phyloP scores from a whole-genome alignment of 2,888 invertebrate species.

The Agrochola lota region DNA sequence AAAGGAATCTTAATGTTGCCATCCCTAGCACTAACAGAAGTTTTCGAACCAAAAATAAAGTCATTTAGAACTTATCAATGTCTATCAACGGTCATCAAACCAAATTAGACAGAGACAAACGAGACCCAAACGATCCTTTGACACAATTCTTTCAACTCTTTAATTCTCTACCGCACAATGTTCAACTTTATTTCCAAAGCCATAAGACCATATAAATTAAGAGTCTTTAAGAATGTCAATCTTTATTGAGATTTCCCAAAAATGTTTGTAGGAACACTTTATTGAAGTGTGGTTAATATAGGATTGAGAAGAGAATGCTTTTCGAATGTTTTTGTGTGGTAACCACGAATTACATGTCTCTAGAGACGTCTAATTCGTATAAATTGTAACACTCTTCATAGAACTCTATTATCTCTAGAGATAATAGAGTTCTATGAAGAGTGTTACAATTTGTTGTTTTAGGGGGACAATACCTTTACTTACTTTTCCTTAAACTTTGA shows the following conservation, averaged over 20 bases:
- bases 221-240: conserved; percentile 56
- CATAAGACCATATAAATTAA: conserved; percentile 24
- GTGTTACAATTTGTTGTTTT: not conserved
- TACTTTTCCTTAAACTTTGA: not conserved
- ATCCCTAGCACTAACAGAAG: conserved; percentile 57
- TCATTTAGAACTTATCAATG: conserved; percentile 71
- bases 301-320: conserved; percentile 55
- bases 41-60: conserved; percentile 71
- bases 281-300: conserved; percentile 61
- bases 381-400: too few species aligned
- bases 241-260: conserved; percentile 56
- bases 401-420: not conserved
- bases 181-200: conserved; percentile 23
- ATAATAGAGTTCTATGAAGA: not conserved
- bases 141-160: conserved; percentile 72
- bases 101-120: conserved; percentile 75
- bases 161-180: conserved; percentile 31
- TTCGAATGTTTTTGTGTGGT: conserved; percentile 36
- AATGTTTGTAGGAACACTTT: conserved; percentile 47
- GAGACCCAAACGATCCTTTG: conserved; percentile 70
- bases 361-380: not conserved
- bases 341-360: conserved; percentile 25
- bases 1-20: conserved; percentile 67
- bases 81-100: conserved; percentile 77
- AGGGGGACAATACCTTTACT: not conserved